Evolutionary conservation across 2,113 vertebrate genomes (phyloP).

Genomic region (Capra hircus): DNA sequence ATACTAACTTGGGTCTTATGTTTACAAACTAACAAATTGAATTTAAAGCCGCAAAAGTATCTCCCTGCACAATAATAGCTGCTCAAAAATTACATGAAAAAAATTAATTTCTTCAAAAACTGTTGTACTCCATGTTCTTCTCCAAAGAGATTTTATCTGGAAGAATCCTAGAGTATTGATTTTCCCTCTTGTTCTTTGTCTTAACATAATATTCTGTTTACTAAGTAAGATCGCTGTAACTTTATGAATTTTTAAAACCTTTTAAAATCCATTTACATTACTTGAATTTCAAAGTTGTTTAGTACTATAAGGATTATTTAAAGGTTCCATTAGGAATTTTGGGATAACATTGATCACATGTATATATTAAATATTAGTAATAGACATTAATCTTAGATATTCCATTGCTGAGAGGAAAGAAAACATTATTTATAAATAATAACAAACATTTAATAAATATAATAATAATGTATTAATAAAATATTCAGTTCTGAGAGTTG

Average conservation of each 20-base stretch:
- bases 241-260: background rate
- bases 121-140: background rate
- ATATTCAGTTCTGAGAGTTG: background rate
- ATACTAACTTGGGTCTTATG: background rate
- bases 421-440: background rate
- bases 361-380: background rate
- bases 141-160: background rate
- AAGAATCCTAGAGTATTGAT: background rate
- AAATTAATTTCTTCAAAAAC: background rate
- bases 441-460: background rate
- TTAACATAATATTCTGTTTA: background rate
- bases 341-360: background rate
- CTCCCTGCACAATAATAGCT: background rate
- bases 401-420: background rate
- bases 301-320: background rate
- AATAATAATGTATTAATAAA: background rate
- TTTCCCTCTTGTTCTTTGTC: background rate
- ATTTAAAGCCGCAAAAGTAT: background rate
- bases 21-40: background rate
- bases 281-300: background rate
- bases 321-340: background rate
- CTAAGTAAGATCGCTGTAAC: background rate
- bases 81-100: background rate
- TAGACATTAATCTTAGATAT: background rate
- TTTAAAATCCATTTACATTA: background rate